These are phyloP conservation scores for Leptopilina clavipes DNA, from an alignment of 1,140 invertebrate species.

Conservation along the genomic window DNA sequence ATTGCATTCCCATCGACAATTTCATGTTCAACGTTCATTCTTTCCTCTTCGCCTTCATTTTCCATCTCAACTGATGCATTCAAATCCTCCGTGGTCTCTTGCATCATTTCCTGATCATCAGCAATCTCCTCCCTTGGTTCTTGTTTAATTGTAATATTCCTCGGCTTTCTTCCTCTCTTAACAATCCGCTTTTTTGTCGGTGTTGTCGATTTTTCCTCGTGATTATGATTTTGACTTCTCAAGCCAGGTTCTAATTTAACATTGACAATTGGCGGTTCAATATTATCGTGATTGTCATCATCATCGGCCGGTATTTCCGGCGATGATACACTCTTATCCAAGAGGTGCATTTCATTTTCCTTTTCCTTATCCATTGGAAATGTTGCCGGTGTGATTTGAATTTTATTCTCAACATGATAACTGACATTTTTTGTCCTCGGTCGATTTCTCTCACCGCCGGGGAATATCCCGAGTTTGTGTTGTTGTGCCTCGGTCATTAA, in stretches of 20 bases:
- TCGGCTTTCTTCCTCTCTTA: constrained; percentile 50
- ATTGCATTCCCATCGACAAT: constrained; percentile 64
- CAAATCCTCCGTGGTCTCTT: too few relatives aligned
- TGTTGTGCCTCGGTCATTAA: constrained; percentile 67
- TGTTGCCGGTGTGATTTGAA: constrained; percentile 69
- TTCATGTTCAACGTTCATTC: constrained; percentile 53
- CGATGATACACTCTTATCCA: background rate
- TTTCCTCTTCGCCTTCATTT: constrained; percentile 40
- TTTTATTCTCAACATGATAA: constrained; percentile 77
- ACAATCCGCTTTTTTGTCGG: constrained; percentile 53
- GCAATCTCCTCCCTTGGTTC: constrained; percentile 55
- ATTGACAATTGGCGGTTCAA: constrained; percentile 36
- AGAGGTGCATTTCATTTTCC: constrained; percentile 52
- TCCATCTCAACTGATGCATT: too few relatives aligned
- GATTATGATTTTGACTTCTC: constrained; percentile 50
- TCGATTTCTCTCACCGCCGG: constrained; percentile 74
- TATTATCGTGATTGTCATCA: background rate
- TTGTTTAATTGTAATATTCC: constrained; percentile 58
- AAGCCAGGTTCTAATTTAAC: constrained; percentile 69
- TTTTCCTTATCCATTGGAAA: constrained; percentile 64
- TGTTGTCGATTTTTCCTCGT: constrained; percentile 44
- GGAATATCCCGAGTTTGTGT: constrained; percentile 68
- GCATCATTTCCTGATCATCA: constrained; percentile 51
- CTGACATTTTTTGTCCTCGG: constrained; percentile 80
- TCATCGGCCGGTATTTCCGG: constrained; percentile 42